Evolutionary conservation across 2,113 vertebrate species (phyloP).

Genomic region (Lichenostomus cassidix): DNA sequence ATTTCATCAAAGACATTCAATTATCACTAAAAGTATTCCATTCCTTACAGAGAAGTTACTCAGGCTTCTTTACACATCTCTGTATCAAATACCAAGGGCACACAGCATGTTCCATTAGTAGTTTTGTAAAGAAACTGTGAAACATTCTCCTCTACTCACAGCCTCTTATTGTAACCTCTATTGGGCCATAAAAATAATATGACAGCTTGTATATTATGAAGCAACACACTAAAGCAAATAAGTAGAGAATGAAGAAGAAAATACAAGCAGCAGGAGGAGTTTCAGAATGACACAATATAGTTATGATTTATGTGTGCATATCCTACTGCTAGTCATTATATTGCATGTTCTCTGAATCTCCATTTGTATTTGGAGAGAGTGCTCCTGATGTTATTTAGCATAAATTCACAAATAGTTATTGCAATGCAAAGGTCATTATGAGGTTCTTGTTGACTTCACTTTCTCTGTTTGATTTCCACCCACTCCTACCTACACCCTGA

Average conservation of each 20-base stretch:
- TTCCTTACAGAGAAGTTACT: not conserved
- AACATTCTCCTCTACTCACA: not conserved
- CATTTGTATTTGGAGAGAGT: not conserved
- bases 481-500: fast-evolving
- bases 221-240: not conserved
- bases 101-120: not conserved
- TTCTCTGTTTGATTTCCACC: not conserved
- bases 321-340: not conserved
- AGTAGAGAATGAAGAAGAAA: not conserved
- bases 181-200: not conserved
- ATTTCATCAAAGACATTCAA: not conserved
- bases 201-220: not conserved
- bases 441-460: not conserved
- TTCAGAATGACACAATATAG: not conserved
- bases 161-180: not conserved
- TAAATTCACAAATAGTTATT: not conserved
- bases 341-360: not conserved
- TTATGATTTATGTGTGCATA: not conserved
- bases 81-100: not conserved
- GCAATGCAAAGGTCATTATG: not conserved
- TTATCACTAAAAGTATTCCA: not conserved
- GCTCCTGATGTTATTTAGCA: not conserved
- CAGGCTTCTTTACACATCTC: not conserved
- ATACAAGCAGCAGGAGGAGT: not conserved
- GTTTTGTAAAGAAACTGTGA: not conserved